A percentile compares a stretch with the other conserved stretches of the same genome.
Evolutionary conservation across 2,888 invertebrate species (phyloP).

Genomic region (Zygaena filipendulae): DNA sequence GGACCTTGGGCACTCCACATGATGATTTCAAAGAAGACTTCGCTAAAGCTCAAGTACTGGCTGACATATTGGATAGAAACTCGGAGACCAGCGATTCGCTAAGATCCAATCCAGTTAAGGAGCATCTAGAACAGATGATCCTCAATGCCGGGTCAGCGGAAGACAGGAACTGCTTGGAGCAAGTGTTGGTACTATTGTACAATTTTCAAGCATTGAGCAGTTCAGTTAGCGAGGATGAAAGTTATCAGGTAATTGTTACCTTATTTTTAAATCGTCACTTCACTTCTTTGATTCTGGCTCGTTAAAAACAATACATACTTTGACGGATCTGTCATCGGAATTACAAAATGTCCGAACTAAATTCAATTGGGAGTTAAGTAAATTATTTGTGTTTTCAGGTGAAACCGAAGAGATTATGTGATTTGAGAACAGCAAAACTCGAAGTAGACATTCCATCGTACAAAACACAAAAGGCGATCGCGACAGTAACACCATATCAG

Average conservation of each 20-base stretch:
- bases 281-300: too few relatives aligned
- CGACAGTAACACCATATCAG: conserved; percentile 73
- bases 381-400: conserved; percentile 28
- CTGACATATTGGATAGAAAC: conserved; percentile 51
- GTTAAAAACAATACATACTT: too few relatives aligned
- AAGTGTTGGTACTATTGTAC: conserved; percentile 70
- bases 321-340: too few relatives aligned
- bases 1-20: conserved; percentile 41
- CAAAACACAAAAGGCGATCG: conserved; percentile 68
- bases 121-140: conserved; percentile 62
- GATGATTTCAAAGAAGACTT: conserved; percentile 62
- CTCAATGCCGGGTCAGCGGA: conserved; percentile 60
- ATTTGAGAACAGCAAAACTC: conserved; percentile 40
- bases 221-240: conserved; percentile 66
- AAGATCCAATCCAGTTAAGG: conserved; percentile 57
- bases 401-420: conserved; percentile 54
- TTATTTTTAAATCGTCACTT: conserved; percentile 6
- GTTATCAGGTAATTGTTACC: conserved; percentile 55
- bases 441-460: conserved; percentile 48
- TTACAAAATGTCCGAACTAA: too few relatives aligned
- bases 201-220: conserved; percentile 69
- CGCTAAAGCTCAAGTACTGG: conserved; percentile 57
- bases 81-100: conserved; percentile 56
- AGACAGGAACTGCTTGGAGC: conserved; percentile 72
- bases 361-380: too few relatives aligned